Conservation (phyloP, 2,113 vertebrate genomes). For the Bos indicus region DNA sequence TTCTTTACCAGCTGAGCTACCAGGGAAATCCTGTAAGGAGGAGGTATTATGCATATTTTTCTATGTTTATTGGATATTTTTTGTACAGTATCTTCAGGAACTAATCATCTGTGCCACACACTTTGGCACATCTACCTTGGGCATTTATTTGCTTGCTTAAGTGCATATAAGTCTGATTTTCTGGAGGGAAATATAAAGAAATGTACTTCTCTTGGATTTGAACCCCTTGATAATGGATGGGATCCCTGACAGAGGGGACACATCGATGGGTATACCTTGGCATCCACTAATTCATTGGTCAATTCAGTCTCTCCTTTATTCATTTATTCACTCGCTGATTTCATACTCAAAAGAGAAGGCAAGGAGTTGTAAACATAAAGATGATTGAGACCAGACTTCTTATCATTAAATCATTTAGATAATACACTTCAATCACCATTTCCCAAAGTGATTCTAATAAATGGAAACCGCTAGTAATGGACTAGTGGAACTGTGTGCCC, state of each 20-base stretch:
- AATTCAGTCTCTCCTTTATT: not conserved
- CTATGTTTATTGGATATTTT: not conserved
- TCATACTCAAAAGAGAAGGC: not conserved
- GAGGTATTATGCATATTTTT: not conserved
- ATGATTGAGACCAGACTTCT: not conserved
- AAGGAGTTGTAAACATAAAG: not conserved
- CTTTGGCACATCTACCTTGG: not conserved
- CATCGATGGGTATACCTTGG: not conserved
- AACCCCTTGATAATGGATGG: not conserved
- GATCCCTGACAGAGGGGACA: not conserved
- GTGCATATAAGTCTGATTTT: not conserved
- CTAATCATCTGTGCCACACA: not conserved
- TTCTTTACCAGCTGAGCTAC: not conserved
- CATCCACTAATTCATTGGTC: not conserved
- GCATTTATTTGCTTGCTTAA: not conserved
- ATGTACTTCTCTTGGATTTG: not conserved
- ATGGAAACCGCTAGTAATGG: not conserved
- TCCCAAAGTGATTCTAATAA: constrained; percentile 14
- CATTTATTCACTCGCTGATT: not conserved
- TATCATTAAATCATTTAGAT: constrained; percentile 7
- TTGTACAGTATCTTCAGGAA: not conserved
- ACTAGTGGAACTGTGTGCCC: not conserved
- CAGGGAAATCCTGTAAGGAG: not conserved
- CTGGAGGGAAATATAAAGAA: not conserved
- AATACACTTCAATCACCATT: not conserved